Percentiles rank a stretch among this genome's conserved stretches.
Evolutionary conservation across 2,888 invertebrate species (phyloP).

Genomic region (Unio pictorum): DNA sequence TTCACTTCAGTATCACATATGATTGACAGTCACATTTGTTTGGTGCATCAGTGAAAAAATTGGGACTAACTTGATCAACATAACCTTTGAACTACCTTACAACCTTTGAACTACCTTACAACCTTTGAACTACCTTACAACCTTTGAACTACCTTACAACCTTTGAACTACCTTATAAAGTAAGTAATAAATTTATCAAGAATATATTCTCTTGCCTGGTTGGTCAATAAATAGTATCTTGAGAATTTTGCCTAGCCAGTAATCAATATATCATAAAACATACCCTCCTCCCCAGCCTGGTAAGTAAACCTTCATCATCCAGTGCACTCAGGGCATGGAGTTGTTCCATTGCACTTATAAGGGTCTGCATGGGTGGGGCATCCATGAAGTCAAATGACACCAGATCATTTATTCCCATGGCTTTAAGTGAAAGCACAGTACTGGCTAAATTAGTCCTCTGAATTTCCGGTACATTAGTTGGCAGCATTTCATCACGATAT

Average conservation of each 20-base stretch:
- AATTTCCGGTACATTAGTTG: conserved; percentile 89
- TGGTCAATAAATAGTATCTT: background rate
- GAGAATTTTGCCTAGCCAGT: conserved; percentile 6
- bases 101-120: no score
- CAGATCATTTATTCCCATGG: conserved; percentile 99
- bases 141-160: no score
- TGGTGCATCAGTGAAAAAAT: background rate
- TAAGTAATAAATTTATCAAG: no score
- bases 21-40: background rate
- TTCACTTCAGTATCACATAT: background rate
- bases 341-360: conserved; percentile 97
- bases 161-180: no score
- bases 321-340: conserved; percentile 96
- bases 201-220: background rate
- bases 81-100: no score
- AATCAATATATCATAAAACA: conserved; percentile 14
- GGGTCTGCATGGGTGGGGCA: conserved; percentile 96
- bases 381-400: conserved; percentile 99
- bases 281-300: conserved; percentile 77
- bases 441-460: conserved; percentile 98
- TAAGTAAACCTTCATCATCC: conserved; percentile 81
- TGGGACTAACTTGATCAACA: no score
- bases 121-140: no score
- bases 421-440: conserved; percentile 95
- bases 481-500: conserved; percentile 97